Evolutionary conservation across 2,113 vertebrate genomes (phyloP), one percentile per base, ranked within the genome.

Genomic region (Hippocampus comes): DNA sequence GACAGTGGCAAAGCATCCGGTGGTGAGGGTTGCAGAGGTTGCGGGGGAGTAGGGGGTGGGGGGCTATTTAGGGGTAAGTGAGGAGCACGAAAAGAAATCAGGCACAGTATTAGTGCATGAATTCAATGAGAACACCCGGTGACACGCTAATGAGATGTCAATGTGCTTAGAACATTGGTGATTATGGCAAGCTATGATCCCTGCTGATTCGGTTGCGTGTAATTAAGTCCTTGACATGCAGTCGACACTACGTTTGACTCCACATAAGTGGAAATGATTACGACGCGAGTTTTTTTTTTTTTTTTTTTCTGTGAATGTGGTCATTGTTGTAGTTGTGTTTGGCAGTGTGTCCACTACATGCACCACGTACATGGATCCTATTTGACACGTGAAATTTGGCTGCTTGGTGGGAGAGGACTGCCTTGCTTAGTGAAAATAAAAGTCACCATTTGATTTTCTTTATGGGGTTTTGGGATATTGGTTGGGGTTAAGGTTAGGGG

Each of bases 101-200:
- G 64, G 73, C 61, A 74, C 34, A 68, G 55, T 65, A 79, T 80
- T 74, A 86, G 21, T 17, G 65, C 81, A 73, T 86, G 81, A 87
- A 86, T 83, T 73, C 87, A 82, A 86, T 59, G 67, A 82, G 84
- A 87, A 89, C 87, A 89, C 75, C 68, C 78, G 79, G 88, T 87
- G 82, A 88, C 73, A 77, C 76, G 57, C 21, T 85, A 87, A 92
- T 89, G 82, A 86, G 88, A 92, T 91, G 83, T 90, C 72, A 88
- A 76, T 75, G 78, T 78, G 83, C 79, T 86, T 78, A 80, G 78
- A 90, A 87, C 82, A 86, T 85, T 84, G 71, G 82, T 83, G 77
- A 89, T 87, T 84, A 83, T 80, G 79, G 87, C 78, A 73, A 89
- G 80, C 77, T 76, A 48, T 61, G 68, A 66, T 81, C 76, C 63